Conservation (phyloP, 2,797 vertebrate species). For the Scomberomorus guttatus region DNA sequence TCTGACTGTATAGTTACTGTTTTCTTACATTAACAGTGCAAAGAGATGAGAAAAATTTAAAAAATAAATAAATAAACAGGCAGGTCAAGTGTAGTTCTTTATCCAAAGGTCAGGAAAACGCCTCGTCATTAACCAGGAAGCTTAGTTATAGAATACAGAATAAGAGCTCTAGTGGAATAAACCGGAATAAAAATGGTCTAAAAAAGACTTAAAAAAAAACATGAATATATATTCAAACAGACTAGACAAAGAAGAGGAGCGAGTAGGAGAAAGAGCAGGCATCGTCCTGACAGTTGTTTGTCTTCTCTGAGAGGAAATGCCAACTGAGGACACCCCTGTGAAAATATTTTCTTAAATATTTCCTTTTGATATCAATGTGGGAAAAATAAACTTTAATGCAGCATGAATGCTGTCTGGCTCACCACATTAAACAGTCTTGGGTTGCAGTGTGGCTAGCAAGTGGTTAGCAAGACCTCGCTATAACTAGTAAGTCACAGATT, state of each 20-base stretch:
- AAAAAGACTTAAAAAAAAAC: constrained; percentile 18
- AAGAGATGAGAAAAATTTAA: neutral
- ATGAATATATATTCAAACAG: neutral
- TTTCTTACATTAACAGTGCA: neutral
- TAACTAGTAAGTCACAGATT: neutral
- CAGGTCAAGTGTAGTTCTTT: constrained; percentile 1
- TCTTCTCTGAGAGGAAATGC: constrained; percentile 31
- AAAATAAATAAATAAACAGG: neutral
- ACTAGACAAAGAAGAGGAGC: neutral
- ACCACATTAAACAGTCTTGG: neutral
- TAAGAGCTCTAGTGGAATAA: constrained; percentile 2
- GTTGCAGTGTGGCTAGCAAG: neutral
- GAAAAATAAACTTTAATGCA: constrained; percentile 31
- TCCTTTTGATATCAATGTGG: constrained; percentile 35
- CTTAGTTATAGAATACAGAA: neutral
- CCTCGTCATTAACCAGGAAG: neutral
- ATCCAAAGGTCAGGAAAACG: constrained; percentile 14
- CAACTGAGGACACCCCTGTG: constrained; percentile 16
- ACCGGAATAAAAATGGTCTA: constrained; percentile 11
- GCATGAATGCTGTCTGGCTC: constrained; percentile 19
- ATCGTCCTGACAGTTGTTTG: constrained; percentile 16
- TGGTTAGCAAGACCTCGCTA: neutral
- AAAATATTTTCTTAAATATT: constrained; percentile 22
- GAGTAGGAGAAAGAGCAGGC: neutral
- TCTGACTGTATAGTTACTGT: too few species aligned